Conservation (phyloP, 1,140 invertebrate genomes). For the Brachionus calyciflorus region DNA sequence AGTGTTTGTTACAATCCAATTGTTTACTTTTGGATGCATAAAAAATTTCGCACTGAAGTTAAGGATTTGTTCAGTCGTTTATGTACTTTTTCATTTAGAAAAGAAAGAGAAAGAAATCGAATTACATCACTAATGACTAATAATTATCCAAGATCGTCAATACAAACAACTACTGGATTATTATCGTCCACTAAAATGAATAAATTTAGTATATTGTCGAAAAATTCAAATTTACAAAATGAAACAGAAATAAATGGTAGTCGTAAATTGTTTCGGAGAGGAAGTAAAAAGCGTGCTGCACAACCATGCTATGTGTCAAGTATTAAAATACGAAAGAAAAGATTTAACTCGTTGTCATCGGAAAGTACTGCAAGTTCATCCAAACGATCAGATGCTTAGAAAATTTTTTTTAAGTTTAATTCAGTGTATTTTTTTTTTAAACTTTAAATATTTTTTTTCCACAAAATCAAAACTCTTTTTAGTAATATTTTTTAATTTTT, state of each 20-base stretch:
- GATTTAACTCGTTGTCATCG: slow-evolving; percentile 9
- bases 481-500: neutral
- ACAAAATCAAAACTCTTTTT: neutral
- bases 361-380: slow-evolving; percentile 12
- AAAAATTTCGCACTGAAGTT: slow-evolving; percentile 52
- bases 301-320: slow-evolving; percentile 20
- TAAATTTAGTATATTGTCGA: slow-evolving; percentile 23
- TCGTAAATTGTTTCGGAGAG: neutral
- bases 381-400: slow-evolving; percentile 5
- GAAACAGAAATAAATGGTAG: neutral
- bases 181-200: neutral
- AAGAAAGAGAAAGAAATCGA: neutral
- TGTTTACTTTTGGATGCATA: slow-evolving; percentile 64
- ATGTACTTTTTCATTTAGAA: neutral
- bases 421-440: neutral
- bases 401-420: slow-evolving; percentile 2
- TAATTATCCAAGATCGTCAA: neutral
- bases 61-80: neutral
- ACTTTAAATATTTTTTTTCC: too few relatives aligned
- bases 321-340: slow-evolving; percentile 29
- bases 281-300: neutral
- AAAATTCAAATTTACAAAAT: slow-evolving; percentile 26
- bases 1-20: slow-evolving; percentile 65
- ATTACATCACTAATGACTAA: neutral
- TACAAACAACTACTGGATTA: neutral